phyloP scores from a whole-genome alignment of 2,797 vertebrate species.

The Coilia nasus region DNA sequence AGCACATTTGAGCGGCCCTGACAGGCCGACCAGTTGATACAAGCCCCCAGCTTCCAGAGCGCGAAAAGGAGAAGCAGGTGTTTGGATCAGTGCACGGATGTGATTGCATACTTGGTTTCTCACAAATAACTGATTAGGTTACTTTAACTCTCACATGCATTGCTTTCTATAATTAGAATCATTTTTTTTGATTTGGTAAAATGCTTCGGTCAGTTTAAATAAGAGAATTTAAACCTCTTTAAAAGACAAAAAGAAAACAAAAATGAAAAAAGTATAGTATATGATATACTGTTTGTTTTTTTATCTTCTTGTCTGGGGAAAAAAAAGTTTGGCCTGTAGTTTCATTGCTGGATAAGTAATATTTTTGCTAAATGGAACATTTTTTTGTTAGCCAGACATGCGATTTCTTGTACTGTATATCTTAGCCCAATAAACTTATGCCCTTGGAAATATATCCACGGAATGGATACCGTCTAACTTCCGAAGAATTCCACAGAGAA shows the following conservation, averaged over 20 bases:
- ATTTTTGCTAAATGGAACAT: background rate
- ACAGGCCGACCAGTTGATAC: constrained; percentile 38
- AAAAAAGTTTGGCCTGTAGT: background rate
- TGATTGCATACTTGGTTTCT: constrained; percentile 22
- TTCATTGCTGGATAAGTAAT: background rate
- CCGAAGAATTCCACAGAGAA: constrained; percentile 17
- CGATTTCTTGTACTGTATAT: background rate
- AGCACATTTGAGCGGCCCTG: constrained; percentile 32
- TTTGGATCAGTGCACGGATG: constrained; percentile 5
- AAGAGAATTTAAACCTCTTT: background rate
- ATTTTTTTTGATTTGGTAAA: background rate
- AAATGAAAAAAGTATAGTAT: background rate
- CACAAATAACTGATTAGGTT: constrained; percentile 7
- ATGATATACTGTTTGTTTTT: background rate
- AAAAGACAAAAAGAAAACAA: background rate
- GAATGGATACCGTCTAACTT: background rate
- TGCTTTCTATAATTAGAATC: background rate
- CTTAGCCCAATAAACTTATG: background rate
- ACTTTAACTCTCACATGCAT: constrained; percentile 2
- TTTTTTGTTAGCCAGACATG: background rate
- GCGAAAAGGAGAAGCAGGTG: constrained; percentile 18
- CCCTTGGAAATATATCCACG: background rate
- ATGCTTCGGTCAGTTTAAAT: background rate
- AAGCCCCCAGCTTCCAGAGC: constrained; percentile 30
- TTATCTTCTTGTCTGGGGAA: background rate